A percentile compares a stretch with the other conserved stretches of the same genome.
Conservation (phyloP, 2,888 invertebrate genomes). For the Melinaea marsaeus region DNA sequence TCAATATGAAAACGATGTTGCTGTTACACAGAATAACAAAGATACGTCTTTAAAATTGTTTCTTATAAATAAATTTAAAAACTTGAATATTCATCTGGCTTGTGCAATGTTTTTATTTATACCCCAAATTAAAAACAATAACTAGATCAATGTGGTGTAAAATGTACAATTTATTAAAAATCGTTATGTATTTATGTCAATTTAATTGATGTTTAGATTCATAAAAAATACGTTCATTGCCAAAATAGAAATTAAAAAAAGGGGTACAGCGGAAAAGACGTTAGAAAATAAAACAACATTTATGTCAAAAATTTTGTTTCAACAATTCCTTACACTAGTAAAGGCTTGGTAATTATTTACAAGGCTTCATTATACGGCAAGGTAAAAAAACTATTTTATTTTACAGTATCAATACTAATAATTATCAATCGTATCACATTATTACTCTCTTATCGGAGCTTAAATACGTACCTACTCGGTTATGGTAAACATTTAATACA, state of each 20-base stretch:
- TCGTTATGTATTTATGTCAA: too few relatives aligned
- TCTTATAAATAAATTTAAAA: too few relatives aligned
- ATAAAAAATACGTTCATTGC: background rate
- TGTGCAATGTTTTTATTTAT: too few relatives aligned
- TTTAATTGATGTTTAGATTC: background rate
- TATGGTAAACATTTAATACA: constrained; percentile 5
- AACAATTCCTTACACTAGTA: constrained; percentile 73
- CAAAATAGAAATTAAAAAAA: background rate
- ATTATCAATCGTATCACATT: constrained; percentile 58
- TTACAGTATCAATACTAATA: constrained; percentile 50
- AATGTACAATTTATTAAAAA: too few relatives aligned
- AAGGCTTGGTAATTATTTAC: constrained; percentile 76
- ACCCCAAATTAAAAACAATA: too few relatives aligned
- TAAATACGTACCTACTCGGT: background rate
- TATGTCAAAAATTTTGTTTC: constrained; percentile 69
- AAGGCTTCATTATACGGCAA: constrained; percentile 75
- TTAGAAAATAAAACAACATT: constrained; percentile 54
- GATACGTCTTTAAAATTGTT: too few relatives aligned
- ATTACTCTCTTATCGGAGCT: constrained; percentile 40
- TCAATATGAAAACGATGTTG: too few relatives aligned
- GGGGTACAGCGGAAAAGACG: background rate
- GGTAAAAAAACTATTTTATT: constrained; percentile 72
- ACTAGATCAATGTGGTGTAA: too few relatives aligned
- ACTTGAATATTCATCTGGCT: too few relatives aligned
- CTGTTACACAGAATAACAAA: too few relatives aligned